Evolutionary conservation across 2,888 invertebrate species (phyloP).

Genomic region (Tribolium freemani): DNA sequence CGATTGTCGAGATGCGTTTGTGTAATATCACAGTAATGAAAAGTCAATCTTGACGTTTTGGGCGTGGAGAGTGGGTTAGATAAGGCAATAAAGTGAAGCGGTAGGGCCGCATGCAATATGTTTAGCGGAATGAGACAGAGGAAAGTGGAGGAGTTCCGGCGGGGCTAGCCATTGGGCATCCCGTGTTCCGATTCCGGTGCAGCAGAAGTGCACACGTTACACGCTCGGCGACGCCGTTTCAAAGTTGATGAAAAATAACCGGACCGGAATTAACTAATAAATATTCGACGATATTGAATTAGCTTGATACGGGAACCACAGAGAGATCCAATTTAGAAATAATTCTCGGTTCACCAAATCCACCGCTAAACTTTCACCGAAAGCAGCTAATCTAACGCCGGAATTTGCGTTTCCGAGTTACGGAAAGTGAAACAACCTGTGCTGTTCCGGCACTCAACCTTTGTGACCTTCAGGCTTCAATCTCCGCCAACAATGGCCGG

Average conservation of each 20-base stretch:
- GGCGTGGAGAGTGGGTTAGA: not conserved
- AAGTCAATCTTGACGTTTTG: not conserved
- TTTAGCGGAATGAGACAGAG: slow-evolving; percentile 32
- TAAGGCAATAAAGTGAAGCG: not conserved
- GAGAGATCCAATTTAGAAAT: slow-evolving; percentile 52
- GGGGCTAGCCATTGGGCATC: slow-evolving; percentile 22
- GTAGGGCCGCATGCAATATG: slow-evolving; percentile 18
- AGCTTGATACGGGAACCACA: slow-evolving; percentile 50
- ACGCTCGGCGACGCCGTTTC: slow-evolving; percentile 56
- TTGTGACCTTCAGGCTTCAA: slow-evolving; percentile 12
- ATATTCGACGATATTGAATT: slow-evolving; percentile 58
- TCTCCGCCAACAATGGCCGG: slow-evolving; percentile 1
- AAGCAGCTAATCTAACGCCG: slow-evolving; percentile 34
- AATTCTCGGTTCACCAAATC: slow-evolving; percentile 45
- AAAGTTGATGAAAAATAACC: slow-evolving; percentile 61
- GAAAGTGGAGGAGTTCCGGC: slow-evolving; percentile 33
- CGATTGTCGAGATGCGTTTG: not conserved
- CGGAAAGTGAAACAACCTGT: slow-evolving; percentile 39
- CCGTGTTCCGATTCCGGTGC: slow-evolving; percentile 45
- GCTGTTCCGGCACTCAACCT: slow-evolving; percentile 28
- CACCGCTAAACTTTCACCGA: slow-evolving; percentile 32
- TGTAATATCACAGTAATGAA: slow-evolving; percentile 6
- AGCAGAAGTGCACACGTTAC: slow-evolving; percentile 54
- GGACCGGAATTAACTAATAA: slow-evolving; percentile 58
- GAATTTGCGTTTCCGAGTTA: slow-evolving; percentile 35